phyloP scores from a whole-genome alignment of 1,140 invertebrate genomes.

The Bombus breviceps region DNA sequence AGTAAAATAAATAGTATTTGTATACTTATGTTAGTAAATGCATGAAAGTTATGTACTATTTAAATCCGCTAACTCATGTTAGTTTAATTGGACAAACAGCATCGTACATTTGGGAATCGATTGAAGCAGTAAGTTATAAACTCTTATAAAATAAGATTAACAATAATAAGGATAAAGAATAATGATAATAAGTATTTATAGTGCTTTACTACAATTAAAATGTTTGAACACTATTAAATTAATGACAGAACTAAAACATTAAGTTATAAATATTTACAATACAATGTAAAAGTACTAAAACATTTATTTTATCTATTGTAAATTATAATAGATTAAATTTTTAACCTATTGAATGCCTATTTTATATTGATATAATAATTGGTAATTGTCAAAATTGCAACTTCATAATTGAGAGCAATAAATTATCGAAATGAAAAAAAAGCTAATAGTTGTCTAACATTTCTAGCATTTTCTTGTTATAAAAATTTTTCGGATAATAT shows the following conservation, averaged over 20 bases:
- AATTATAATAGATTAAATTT: too few relatives aligned
- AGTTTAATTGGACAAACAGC: slow-evolving; percentile 50
- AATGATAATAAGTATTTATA: background rate
- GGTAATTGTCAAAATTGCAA: too few relatives aligned
- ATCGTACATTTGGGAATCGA: slow-evolving; percentile 51
- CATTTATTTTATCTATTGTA: too few relatives aligned
- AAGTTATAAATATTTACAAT: too few relatives aligned
- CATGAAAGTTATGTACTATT: slow-evolving; percentile 31
- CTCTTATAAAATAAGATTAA: too few relatives aligned
- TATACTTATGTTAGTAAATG: background rate
- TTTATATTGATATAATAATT: too few relatives aligned
- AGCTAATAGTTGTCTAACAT: background rate
- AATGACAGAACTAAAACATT: background rate
- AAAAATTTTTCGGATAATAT: background rate
- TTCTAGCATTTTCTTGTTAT: background rate
- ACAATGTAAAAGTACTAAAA: too few relatives aligned
- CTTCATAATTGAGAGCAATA: too few relatives aligned
- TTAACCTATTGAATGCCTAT: too few relatives aligned
- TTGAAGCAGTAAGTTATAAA: slow-evolving; percentile 65
- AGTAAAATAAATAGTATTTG: background rate
- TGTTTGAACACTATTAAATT: background rate
- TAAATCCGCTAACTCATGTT: background rate
- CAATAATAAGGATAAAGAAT: too few relatives aligned
- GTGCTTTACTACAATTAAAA: background rate
- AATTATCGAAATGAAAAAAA: background rate